Conservation (phyloP, 2,797 vertebrate genomes). For the Rhinatrema bivittatum region DNA sequence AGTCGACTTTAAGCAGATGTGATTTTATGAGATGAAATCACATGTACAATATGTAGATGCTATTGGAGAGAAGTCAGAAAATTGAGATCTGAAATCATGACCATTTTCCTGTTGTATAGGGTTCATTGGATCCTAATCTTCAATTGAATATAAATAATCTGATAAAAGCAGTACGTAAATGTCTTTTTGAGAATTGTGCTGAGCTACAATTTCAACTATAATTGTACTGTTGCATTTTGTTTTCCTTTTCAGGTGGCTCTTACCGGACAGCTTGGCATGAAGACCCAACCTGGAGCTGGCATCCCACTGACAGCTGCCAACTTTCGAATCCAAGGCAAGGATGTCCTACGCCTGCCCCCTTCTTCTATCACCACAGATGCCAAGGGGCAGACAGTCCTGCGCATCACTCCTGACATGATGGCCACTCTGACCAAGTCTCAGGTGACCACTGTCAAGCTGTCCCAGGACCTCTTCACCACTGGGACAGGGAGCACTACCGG, state of each 20-base stretch:
- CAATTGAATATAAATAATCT: too few relatives aligned
- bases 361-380: slow-evolving; percentile 95
- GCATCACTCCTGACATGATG: slow-evolving; percentile 98
- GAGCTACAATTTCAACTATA: too few relatives aligned
- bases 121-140: too few relatives aligned
- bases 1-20: too few relatives aligned
- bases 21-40: too few relatives aligned
- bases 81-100: too few relatives aligned
- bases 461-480: slow-evolving; percentile 83
- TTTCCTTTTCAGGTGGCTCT: slow-evolving; percentile 75
- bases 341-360: slow-evolving; percentile 84
- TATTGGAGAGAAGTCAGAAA: too few relatives aligned
- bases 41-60: too few relatives aligned
- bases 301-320: slow-evolving; percentile 88
- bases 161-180: too few relatives aligned
- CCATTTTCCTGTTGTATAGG: too few relatives aligned
- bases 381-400: slow-evolving; percentile 92
- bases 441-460: slow-evolving; percentile 89
- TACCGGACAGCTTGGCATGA: slow-evolving; percentile 88
- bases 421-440: slow-evolving; percentile 94
- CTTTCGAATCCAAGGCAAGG: slow-evolving; percentile 92
- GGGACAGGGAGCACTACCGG: slow-evolving; percentile 39
- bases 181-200: too few relatives aligned
- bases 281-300: slow-evolving; percentile 63
- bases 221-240: too few relatives aligned